Evolutionary conservation across 2,797 vertebrate genomes (phyloP).

Genomic region (Eutrigla gurnardus): DNA sequence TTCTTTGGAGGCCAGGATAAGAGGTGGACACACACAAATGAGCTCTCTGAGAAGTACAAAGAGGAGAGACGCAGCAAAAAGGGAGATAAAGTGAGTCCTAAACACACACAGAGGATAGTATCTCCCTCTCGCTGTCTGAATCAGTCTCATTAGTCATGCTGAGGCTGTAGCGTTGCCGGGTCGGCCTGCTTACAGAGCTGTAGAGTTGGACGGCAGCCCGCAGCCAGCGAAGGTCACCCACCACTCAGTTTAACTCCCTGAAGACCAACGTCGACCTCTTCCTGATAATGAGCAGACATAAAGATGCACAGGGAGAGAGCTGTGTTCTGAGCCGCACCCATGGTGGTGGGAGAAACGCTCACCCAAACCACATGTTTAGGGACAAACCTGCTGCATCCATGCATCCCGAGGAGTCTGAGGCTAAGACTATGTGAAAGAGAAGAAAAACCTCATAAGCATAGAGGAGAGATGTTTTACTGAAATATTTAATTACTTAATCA

Average conservation of each 20-base stretch:
- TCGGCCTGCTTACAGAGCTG: constrained; percentile 66
- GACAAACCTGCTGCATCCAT: background rate
- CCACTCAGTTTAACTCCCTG: constrained; percentile 68
- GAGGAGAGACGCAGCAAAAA: constrained; percentile 21
- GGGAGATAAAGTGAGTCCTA: constrained; percentile 56
- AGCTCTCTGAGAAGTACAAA: constrained; percentile 30
- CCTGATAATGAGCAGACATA: constrained; percentile 54
- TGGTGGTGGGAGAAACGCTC: background rate
- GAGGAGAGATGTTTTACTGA: too few relatives aligned
- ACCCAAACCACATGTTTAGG: background rate
- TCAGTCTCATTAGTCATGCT: constrained; percentile 80
- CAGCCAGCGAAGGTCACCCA: constrained; percentile 78
- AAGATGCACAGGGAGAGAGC: constrained; percentile 39
- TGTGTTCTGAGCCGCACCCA: constrained; percentile 21
- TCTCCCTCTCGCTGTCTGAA: constrained; percentile 64
- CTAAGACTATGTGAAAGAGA: too few relatives aligned
- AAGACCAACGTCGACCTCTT: constrained; percentile 45
- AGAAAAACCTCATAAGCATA: too few relatives aligned
- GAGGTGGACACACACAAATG: constrained; percentile 30
- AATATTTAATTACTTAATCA: too few relatives aligned
- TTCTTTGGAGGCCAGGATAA: constrained; percentile 60
- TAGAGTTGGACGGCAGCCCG: constrained; percentile 70
- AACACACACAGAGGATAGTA: constrained; percentile 55
- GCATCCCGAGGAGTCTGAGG: background rate
- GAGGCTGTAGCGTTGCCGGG: constrained; percentile 64